Percentiles rank a stretch among this genome's conserved stretches.
These are phyloP conservation scores for Tenebrio molitor DNA, from an alignment of 1,140 invertebrate species.

Conservation along the genomic window DNA sequence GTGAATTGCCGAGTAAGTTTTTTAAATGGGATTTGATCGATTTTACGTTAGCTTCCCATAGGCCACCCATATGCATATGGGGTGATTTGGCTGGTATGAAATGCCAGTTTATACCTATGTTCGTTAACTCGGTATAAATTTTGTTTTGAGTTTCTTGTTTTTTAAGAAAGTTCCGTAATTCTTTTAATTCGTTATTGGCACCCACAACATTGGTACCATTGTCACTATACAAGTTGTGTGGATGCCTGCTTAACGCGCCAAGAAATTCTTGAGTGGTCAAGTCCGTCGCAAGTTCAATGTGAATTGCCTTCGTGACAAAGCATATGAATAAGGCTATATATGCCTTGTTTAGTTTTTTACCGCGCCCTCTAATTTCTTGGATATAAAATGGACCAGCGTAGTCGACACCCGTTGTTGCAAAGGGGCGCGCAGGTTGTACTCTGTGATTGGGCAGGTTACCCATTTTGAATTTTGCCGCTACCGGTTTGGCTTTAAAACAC, in stretches of 20 bases:
- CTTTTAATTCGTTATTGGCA: conserved; percentile 23
- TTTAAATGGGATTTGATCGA: conserved; percentile 21
- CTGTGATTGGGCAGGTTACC: no score
- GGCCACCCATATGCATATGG: conserved; percentile 1
- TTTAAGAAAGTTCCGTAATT: not conserved
- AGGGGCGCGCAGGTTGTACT: no score
- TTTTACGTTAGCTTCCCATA: conserved; percentile 23
- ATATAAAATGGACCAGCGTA: conserved; percentile 57
- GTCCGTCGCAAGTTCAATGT: conserved; percentile 63
- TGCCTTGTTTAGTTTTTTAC: conserved; percentile 51
- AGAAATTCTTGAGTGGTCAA: no score
- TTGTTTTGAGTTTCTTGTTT: not conserved
- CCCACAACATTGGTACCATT: conserved; percentile 59
- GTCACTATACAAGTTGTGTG: conserved; percentile 55
- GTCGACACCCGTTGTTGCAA: conserved; percentile 57
- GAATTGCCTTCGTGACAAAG: conserved; percentile 59
- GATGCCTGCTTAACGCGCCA: conserved; percentile 55
- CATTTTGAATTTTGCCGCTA: no score
- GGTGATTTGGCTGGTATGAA: conserved; percentile 25
- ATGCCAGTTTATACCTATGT: conserved; percentile 1
- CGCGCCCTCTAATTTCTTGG: conserved; percentile 42
- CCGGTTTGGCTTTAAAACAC: no score
- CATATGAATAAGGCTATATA: no score
- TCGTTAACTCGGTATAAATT: not conserved
- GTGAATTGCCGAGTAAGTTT: conserved; percentile 48